phyloP scores from a whole-genome alignment of 2,797 vertebrate genomes.

The Cephalopachus bancanus region DNA sequence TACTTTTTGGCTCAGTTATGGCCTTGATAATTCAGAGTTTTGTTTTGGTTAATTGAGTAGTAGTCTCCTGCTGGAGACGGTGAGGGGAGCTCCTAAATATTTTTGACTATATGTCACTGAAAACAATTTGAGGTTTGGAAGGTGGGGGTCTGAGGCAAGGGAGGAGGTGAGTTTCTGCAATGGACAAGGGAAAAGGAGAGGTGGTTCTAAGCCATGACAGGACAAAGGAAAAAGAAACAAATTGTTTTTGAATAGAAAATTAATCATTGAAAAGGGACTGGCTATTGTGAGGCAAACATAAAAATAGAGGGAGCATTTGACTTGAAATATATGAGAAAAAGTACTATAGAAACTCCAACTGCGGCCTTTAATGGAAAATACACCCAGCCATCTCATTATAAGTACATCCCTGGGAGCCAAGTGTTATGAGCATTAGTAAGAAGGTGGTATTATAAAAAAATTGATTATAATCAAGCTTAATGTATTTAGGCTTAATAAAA shows the following conservation, averaged over 20 bases:
- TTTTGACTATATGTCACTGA: conserved; percentile 84
- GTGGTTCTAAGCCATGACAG: conserved; percentile 50
- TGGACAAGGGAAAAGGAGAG: conserved; percentile 45
- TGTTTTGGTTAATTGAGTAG: conserved; percentile 88
- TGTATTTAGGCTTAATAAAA: conserved; percentile 80
- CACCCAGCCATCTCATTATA: conserved; percentile 83
- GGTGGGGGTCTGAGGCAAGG: conserved; percentile 45
- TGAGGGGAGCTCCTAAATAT: conserved; percentile 77
- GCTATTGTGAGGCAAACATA: conserved; percentile 85
- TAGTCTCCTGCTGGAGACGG: conserved; percentile 77
- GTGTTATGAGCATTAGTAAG: conserved; percentile 78
- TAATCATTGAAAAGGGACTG: conserved; percentile 86
- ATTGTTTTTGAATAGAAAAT: conserved; percentile 88
- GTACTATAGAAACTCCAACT: conserved; percentile 83
- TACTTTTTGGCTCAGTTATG: conserved; percentile 86
- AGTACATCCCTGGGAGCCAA: conserved; percentile 80
- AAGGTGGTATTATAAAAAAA: conserved; percentile 79
- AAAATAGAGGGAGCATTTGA: conserved; percentile 82
- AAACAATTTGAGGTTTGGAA: conserved; percentile 75
- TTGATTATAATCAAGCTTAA: conserved; percentile 82
- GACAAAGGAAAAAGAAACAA: conserved; percentile 79
- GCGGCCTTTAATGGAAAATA: conserved; percentile 87
- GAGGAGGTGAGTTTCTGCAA: neutral
- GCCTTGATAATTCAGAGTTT: conserved; percentile 87
- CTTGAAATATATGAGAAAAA: conserved; percentile 83